These are phyloP conservation scores for Aplysina aerophoba DNA, from an alignment of 37 sponge, comb jelly and placozoan species.

Conservation along the genomic window DNA sequence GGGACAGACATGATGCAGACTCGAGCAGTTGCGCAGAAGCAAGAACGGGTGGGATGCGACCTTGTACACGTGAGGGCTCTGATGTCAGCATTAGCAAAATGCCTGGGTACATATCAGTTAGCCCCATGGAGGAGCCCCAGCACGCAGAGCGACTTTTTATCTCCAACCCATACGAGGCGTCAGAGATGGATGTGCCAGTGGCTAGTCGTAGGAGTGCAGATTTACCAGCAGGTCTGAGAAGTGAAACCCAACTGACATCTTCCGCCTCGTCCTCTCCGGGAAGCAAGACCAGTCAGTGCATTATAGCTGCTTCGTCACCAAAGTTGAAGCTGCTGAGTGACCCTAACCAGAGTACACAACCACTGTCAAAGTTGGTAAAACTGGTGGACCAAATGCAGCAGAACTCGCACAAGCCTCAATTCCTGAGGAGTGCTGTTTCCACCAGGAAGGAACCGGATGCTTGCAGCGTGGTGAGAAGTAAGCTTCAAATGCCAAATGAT, in stretches of 20 bases:
- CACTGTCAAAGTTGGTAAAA: conserved; percentile 15
- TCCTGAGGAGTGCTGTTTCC: background rate
- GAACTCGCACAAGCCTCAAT: background rate
- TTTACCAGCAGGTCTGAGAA: background rate
- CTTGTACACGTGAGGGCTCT: no score
- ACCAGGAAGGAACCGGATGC: background rate
- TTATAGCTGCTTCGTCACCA: background rate
- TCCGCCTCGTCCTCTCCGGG: conserved; percentile 19
- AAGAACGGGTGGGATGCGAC: no score
- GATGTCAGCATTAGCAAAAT: no score
- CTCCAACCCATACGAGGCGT: background rate
- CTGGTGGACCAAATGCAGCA: background rate
- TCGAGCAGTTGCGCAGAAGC: background rate
- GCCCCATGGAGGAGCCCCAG: background rate
- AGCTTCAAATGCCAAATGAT: no score
- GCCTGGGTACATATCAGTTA: background rate
- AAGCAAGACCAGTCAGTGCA: conserved; percentile 26
- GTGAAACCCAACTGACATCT: background rate
- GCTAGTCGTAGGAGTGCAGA: background rate
- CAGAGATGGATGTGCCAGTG: background rate
- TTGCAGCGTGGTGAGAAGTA: no score
- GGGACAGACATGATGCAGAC: background rate
- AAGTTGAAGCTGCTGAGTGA: conserved; percentile 22
- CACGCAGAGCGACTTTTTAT: conserved; percentile 5
- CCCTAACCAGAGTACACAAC: background rate